Evolutionary conservation across 2,113 vertebrate genomes (phyloP), one percentile per base, ranked within the genome.

Genomic region (Lasiurus borealis): DNA sequence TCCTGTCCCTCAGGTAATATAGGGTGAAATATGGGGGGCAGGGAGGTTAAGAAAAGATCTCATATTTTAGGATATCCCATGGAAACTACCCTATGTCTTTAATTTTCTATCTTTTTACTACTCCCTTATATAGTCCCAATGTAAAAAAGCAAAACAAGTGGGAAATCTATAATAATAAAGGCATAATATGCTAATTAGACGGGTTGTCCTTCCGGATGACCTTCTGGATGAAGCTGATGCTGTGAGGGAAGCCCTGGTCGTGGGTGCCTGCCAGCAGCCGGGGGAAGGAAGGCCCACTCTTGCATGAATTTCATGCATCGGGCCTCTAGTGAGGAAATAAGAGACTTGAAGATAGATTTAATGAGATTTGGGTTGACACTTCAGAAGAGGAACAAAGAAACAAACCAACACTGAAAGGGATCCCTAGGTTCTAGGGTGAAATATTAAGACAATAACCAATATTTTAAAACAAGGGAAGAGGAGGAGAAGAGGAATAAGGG

Each of bases 331-430:
- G 31, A 68, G 27, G 52, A 78, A 93, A 36, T 36, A 66, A 75
- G 21, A 62, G 78, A 64, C 29, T 40, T 76, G 64, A 46, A 48
- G 27, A 44, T 23, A 48, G 62, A 76, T 64, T 21, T 52, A 16
- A n/a, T 84, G 84, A 75, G 66, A 59, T 72, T 52, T 95, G 14
- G 18, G n/a, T 36, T 54, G 27, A 52, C 48, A 40, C 80, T 88
- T 93, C 48, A 85, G 78, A 88, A 59, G 25, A 85, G n/a, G 29
- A 62, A 11, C 46, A 62, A 83, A 72, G 27, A 93, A 88, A 72
- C 82, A 54, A 52, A 78, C 46, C 8, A 23, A 62, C 0, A 21
- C 44, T 50, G 34, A 57, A 71, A 54, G 68, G 21, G 66, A 21
- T 85, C 88, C 25, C n/a, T 81, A 72, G 18, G 16, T 36, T 59